Evolutionary conservation across 2,888 invertebrate species (phyloP).

Genomic region (Seira musarum): DNA sequence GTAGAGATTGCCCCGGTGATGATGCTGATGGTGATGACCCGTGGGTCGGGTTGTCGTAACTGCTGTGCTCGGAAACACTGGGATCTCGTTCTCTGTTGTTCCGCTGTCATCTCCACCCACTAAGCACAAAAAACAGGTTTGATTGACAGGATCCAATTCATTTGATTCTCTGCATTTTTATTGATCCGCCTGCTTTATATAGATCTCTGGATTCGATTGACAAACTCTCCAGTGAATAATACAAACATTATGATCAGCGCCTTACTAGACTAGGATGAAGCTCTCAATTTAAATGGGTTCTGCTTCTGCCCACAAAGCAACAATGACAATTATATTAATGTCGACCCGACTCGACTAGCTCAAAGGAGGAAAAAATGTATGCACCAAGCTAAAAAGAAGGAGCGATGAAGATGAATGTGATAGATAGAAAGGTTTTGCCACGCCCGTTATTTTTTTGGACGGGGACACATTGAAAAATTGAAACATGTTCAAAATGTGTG

Average conservation of each 20-base stretch:
- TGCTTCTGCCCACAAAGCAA: too few relatives aligned
- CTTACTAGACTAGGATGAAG: too few relatives aligned
- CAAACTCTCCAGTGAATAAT: too few relatives aligned
- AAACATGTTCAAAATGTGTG: constrained; percentile 53
- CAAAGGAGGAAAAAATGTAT: too few relatives aligned
- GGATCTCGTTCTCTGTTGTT: constrained; percentile 69
- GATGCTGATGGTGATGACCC: constrained; percentile 45
- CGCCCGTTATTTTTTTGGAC: constrained; percentile 54
- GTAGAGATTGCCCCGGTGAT: constrained; percentile 49
- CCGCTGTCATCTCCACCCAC: constrained; percentile 64
- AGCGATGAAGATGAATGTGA: constrained; percentile 32
- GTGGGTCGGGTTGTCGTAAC: constrained; percentile 59
- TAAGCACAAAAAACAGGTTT: constrained; percentile 23
- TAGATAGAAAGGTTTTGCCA: constrained; percentile 47
- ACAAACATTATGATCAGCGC: too few relatives aligned
- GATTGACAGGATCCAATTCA: too few relatives aligned
- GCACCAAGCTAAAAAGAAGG: too few relatives aligned
- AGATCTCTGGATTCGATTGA: not conserved
- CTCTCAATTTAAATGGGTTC: too few relatives aligned
- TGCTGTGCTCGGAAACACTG: constrained; percentile 66
- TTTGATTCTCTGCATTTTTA: not conserved
- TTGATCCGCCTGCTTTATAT: too few relatives aligned
- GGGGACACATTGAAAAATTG: constrained; percentile 65
- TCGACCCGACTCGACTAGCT: too few relatives aligned
- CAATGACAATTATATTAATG: too few relatives aligned